These are phyloP conservation scores for Drosophila peninsularis DNA, from an alignment of 2,888 invertebrate species.

Conservation along the genomic window DNA sequence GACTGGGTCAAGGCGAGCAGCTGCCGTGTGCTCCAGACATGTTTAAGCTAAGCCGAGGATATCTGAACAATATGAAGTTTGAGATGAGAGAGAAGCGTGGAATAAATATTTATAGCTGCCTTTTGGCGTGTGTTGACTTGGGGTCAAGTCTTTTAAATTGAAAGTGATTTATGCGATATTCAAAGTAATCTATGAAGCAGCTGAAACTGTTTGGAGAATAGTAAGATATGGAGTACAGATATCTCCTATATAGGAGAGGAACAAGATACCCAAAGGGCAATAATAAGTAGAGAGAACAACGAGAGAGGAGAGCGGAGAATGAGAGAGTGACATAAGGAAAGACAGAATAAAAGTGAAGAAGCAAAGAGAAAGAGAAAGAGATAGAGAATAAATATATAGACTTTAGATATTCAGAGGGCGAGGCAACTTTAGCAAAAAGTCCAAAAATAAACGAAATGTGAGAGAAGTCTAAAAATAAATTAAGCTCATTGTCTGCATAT, in stretches of 20 bases:
- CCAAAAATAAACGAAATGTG: too few relatives aligned
- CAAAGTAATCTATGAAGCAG: neutral
- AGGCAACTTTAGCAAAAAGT: neutral
- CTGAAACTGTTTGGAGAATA: neutral
- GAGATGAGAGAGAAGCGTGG: neutral
- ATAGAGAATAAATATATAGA: too few relatives aligned
- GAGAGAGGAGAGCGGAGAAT: neutral
- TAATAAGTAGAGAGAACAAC: neutral
- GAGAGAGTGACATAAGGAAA: neutral
- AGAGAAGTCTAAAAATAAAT: neutral
- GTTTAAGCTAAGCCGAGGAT: neutral
- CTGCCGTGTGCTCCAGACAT: constrained; percentile 15
- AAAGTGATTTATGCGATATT: neutral
- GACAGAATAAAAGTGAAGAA: neutral
- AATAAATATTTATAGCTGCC: neutral
- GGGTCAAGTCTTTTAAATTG: neutral
- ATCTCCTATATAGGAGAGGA: neutral
- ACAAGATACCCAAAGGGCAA: too few relatives aligned
- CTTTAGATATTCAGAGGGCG: too few relatives aligned
- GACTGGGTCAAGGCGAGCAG: constrained; percentile 66
- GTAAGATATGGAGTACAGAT: neutral
- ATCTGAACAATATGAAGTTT: neutral
- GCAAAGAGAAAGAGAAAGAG: neutral
- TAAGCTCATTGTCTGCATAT: neutral
- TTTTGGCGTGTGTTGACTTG: neutral